Evolutionary conservation across 2,888 invertebrate species (phyloP).

Genomic region (Drosophila bunnanda): DNA sequence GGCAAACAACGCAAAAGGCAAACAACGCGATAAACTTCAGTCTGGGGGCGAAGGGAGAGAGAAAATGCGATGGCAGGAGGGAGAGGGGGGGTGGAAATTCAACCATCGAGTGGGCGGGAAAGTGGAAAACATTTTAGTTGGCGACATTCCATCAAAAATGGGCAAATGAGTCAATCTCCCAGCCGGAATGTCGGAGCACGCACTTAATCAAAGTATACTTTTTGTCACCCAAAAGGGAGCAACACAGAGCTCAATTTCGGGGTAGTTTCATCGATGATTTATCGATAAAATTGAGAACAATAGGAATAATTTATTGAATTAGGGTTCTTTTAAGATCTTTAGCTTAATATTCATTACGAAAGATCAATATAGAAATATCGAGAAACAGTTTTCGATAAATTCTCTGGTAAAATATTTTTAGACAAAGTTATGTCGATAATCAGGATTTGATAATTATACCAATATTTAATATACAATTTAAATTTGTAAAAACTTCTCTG

Average conservation of each 20-base stretch:
- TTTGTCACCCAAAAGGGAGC: background rate
- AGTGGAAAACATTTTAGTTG: constrained; percentile 63
- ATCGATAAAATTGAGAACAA: background rate
- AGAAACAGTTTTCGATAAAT: too few species aligned
- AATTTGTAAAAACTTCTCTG: too few species aligned
- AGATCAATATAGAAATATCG: too few species aligned
- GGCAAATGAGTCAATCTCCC: constrained; percentile 69
- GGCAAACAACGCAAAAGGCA: constrained; percentile 74
- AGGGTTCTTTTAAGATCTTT: too few species aligned
- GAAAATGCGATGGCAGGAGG: background rate
- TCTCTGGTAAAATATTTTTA: too few species aligned
- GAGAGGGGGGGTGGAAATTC: background rate
- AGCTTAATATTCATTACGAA: too few species aligned
- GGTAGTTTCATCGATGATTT: background rate
- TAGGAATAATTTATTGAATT: too few species aligned
- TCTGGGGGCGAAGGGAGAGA: background rate
- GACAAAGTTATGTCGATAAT: too few species aligned
- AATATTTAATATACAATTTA: too few species aligned
- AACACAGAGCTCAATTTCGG: background rate
- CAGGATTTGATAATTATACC: too few species aligned
- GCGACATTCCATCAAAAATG: constrained; percentile 75
- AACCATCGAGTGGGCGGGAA: constrained; percentile 13
- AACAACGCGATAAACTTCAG: constrained; percentile 60
- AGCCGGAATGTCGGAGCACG: constrained; percentile 44
- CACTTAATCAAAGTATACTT: constrained; percentile 72